Percentiles rank a stretch among this genome's conserved stretches.
phyloP scores from a whole-genome alignment of 1,140 invertebrate genomes.

The Microplitis demolitor region DNA sequence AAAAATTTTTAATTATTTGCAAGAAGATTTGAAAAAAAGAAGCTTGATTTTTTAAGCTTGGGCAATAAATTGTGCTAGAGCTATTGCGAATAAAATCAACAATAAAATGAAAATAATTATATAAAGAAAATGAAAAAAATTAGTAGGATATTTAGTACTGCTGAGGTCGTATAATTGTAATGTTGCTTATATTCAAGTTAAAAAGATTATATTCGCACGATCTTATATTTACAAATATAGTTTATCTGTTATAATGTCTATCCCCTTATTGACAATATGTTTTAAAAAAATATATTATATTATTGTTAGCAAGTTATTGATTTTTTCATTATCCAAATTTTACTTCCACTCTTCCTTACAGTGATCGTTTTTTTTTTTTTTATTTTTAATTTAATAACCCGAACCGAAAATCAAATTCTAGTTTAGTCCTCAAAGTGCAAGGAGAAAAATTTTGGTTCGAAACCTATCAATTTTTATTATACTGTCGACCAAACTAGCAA shows the following conservation, averaged over 20 bases:
- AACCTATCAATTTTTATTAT: too few relatives aligned
- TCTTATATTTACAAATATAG: conserved; percentile 53
- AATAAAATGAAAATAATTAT: background rate
- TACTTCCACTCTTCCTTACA: background rate
- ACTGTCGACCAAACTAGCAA: too few relatives aligned
- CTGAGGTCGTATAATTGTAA: conserved; percentile 9
- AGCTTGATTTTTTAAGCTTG: background rate
- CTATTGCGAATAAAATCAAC: too few relatives aligned
- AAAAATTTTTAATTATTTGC: background rate
- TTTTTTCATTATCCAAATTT: conserved; percentile 22
- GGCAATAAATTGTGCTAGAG: too few relatives aligned
- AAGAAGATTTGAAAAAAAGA: background rate
- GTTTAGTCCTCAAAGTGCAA: too few relatives aligned
- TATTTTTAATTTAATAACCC: too few relatives aligned
- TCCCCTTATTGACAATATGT: conserved; percentile 57
- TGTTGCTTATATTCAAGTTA: conserved; percentile 19
- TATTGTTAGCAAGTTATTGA: conserved; percentile 53
- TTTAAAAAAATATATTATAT: conserved; percentile 50
- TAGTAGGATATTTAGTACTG: background rate
- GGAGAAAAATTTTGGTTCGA: too few relatives aligned
- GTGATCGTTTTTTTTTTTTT: too few relatives aligned
- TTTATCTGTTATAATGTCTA: conserved; percentile 57
- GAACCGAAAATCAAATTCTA: too few relatives aligned
- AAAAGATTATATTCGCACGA: conserved; percentile 26
- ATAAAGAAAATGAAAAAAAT: background rate